A percentile compares a stretch with the other conserved stretches of the same genome.
phyloP scores from a whole-genome alignment of 2,888 invertebrate genomes.

The Epistrophe eligans region DNA sequence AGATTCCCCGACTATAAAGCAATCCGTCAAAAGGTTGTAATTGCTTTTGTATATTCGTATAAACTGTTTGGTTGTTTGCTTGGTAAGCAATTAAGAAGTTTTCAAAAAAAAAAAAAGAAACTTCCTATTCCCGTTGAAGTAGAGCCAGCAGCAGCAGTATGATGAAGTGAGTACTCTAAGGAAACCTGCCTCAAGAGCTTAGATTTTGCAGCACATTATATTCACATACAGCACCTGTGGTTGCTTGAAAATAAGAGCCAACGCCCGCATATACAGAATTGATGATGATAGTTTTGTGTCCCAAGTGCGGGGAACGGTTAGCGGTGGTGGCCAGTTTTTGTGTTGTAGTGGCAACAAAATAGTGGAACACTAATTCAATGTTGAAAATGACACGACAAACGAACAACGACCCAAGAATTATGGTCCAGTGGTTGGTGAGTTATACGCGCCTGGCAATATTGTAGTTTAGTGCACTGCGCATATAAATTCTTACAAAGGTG shows the following conservation, averaged over 20 bases:
- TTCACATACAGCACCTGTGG: conserved; percentile 43
- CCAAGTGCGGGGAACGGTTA: neutral
- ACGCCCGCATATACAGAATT: conserved; percentile 66
- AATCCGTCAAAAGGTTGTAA: conserved; percentile 67
- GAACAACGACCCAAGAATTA: conserved; percentile 70
- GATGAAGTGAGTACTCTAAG: conserved; percentile 20
- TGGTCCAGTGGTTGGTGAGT: conserved; percentile 60
- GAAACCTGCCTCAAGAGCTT: conserved; percentile 52
- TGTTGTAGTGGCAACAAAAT: conserved; percentile 59
- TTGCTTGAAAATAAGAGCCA: conserved; percentile 39
- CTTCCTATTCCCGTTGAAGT: conserved; percentile 53
- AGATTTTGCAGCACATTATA: conserved; percentile 26
- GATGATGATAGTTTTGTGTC: conserved; percentile 7
- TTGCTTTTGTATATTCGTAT: conserved; percentile 60
- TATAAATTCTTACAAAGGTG: conserved; percentile 72
- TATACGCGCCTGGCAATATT: conserved; percentile 59
- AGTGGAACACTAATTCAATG: conserved; percentile 68
- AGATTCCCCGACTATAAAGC: conserved; percentile 45
- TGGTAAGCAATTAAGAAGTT: conserved; percentile 69
- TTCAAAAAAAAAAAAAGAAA: neutral
- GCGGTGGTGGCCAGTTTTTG: conserved; percentile 1
- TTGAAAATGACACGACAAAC: conserved; percentile 68
- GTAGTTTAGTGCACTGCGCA: conserved; percentile 44
- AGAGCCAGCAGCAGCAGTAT: neutral
- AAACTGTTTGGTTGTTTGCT: conserved; percentile 7